These are phyloP conservation scores for Sympetrum striolatum DNA, from an alignment of 2,888 invertebrate species.

Conservation along the genomic window DNA sequence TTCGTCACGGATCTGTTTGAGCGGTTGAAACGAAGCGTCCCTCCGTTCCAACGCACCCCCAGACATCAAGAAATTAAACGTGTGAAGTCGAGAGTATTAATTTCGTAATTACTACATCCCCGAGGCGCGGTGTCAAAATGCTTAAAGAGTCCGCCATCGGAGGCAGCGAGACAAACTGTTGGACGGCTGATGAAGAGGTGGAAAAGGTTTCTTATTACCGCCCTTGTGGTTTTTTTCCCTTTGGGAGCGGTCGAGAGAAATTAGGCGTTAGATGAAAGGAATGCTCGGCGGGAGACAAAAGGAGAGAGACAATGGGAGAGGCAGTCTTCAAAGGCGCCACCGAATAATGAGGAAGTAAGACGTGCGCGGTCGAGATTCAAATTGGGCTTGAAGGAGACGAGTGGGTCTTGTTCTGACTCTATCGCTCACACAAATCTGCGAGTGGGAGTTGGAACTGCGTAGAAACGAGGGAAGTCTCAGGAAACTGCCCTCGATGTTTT, in stretches of 20 bases:
- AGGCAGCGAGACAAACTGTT: not conserved
- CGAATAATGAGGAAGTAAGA: not conserved
- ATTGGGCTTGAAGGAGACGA: not conserved
- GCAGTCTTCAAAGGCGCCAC: not conserved
- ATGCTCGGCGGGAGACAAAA: not conserved
- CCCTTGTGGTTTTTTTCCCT: not conserved
- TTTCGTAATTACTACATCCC: not conserved
- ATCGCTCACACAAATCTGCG: too few species aligned
- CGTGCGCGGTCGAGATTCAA: not conserved
- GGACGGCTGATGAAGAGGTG: not conserved
- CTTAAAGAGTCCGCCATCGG: not conserved
- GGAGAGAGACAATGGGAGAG: not conserved
- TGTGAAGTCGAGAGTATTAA: not conserved
- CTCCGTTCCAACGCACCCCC: too few species aligned
- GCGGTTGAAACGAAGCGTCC: too few species aligned
- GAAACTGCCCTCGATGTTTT: too few species aligned
- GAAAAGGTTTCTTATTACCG: not conserved
- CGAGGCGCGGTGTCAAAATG: not conserved
- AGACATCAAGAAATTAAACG: not conserved
- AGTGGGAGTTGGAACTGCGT: not conserved
- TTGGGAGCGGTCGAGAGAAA: not conserved
- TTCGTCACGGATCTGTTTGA: too few species aligned
- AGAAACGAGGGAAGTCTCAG: not conserved
- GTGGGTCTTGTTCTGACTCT: too few species aligned
- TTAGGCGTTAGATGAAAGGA: not conserved